Percentiles rank a stretch among this genome's conserved stretches.
Evolutionary conservation across 2,797 vertebrate species (phyloP).

Genomic region (Sebastes hopkinsi): DNA sequence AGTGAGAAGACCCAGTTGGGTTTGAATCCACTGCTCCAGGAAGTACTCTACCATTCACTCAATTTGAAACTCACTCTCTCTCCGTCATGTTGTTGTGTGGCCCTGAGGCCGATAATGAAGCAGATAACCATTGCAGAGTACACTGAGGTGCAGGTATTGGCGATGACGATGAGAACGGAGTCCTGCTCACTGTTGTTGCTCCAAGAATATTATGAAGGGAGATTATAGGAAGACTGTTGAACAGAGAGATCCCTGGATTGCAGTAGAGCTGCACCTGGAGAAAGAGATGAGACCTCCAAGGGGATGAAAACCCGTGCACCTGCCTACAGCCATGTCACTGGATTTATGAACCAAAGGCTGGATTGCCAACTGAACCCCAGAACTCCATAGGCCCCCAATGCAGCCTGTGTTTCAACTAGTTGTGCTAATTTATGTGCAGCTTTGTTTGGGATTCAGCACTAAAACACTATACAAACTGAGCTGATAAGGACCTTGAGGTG

Average conservation of each 20-base stretch:
- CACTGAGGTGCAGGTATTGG: slow-evolving; percentile 86
- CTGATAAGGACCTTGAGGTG: neutral
- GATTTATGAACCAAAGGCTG: slow-evolving; percentile 62
- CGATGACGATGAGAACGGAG: slow-evolving; percentile 78
- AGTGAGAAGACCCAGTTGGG: neutral
- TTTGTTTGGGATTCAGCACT: neutral
- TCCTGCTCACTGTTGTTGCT: neutral
- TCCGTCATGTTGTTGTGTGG: slow-evolving; percentile 83
- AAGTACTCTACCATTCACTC: slow-evolving; percentile 37
- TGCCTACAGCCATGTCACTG: slow-evolving; percentile 82
- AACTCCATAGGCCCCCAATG: neutral
- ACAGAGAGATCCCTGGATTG: slow-evolving; percentile 53
- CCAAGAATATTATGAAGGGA: neutral
- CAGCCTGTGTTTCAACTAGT: neutral
- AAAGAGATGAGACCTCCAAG: neutral
- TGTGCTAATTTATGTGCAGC: neutral
- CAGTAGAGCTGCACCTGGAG: neutral
- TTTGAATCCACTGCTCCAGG: neutral
- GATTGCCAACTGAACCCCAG: neutral
- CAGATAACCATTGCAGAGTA: slow-evolving; percentile 87
- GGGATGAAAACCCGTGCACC: neutral
- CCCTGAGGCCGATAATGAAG: slow-evolving; percentile 89
- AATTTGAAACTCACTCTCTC: neutral
- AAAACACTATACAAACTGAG: neutral
- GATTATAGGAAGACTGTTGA: neutral